Evolutionary conservation across 2,797 vertebrate genomes (phyloP).

Genomic region (Perodicticus potto): DNA sequence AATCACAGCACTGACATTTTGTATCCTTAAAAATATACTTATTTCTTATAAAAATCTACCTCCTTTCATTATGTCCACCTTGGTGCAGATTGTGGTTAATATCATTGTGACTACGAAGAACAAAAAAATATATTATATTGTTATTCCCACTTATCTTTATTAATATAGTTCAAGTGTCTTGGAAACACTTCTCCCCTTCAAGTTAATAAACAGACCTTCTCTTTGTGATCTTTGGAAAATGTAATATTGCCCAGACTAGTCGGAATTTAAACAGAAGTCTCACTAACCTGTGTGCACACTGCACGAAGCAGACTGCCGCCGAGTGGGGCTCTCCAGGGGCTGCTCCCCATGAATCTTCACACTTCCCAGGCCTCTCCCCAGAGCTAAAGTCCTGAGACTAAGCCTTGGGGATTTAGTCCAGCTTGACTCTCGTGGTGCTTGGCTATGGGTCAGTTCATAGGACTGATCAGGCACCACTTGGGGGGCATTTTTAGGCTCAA

Average conservation of each 20-base stretch:
- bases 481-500: background rate
- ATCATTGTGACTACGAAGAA: constrained; percentile 53
- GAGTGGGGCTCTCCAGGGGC: background rate
- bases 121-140: background rate
- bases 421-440: background rate
- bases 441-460: background rate
- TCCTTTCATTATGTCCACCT: constrained; percentile 40
- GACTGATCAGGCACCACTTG: no score
- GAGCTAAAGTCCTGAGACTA: background rate
- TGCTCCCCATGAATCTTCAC: background rate
- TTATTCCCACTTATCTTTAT: constrained; percentile 76
- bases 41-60: constrained; percentile 22
- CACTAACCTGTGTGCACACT: background rate
- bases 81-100: constrained; percentile 52
- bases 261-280: constrained; percentile 49
- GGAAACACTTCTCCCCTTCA: constrained; percentile 62
- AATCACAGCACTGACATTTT: background rate
- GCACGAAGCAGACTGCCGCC: background rate
- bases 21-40: background rate
- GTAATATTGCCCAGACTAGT: constrained; percentile 64
- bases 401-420: background rate
- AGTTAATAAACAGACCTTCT: constrained; percentile 72
- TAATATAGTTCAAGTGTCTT: constrained; percentile 66
- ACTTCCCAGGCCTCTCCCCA: background rate
- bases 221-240: constrained; percentile 60